Base-by-base conservation (phyloP, 53 echinoderm and acorn worm species). In the Apostichopus leukothele region DNA sequence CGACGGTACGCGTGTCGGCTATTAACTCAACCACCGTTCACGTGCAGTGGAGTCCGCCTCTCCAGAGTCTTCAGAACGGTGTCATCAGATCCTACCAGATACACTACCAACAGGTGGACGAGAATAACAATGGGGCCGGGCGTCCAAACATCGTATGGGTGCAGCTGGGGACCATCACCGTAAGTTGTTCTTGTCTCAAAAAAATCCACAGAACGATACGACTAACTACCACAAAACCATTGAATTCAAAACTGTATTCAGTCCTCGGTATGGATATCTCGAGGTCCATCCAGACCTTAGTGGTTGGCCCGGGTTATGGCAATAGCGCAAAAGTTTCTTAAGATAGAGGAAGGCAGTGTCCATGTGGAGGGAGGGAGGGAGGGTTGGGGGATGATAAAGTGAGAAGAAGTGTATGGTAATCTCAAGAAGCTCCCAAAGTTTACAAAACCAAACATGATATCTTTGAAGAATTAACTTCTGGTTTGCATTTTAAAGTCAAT, bases 1-100 rank as follows among this genome's bases (percentile, higher is more conserved):
- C 89, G 57, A 96, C 93, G 60, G 94, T 96, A 23, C 21, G 83
- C 50, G 99, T 90, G 21, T 91, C 90, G 50, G 99, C 94, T n/a
- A 23, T 94, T 68, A 99, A 99, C 85, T 99, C 99, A 3, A 99
- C 99, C 9, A 79, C 94, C 75, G 89, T 96, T 63, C 88, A 86
- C 16, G 91, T 99, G 67, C 76, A 77, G 50, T 99, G 96, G 96
- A 89, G 79, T 19, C 89, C 99, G 7, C 99, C 99, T 5, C 89
- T 84, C 22, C 81, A 83, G 9, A 91, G 91, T 52, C 88, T 93
- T 5, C 94, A 92, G 86, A 93, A 99, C n/a, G 99, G 99, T 7
- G 89, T 83, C 76, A 94, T 96, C 23, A 93, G 94, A 5, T 96
- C 94, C 0, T 99, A 99, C 90, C 99, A 96, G 76, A 86, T 99